These are phyloP conservation scores for Merluccius polli DNA, from an alignment of 2,797 vertebrate genomes.

Conservation along the genomic window DNA sequence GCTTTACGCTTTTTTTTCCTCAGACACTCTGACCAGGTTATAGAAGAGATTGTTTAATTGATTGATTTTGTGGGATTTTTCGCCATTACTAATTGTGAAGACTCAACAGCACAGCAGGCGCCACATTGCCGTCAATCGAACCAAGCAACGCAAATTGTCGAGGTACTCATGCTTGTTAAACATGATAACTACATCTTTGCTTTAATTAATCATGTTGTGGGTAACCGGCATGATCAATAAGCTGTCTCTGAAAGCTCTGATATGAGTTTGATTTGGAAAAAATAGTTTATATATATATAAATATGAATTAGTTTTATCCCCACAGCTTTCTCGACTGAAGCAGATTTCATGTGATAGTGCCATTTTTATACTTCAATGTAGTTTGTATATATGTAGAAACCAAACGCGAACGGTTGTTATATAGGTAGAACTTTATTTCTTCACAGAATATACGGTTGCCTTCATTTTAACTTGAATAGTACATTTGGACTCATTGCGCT, in stretches of 20 bases:
- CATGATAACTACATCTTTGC: neutral
- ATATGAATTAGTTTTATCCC: neutral
- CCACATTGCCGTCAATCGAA: neutral
- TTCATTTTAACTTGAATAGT: constrained; percentile 5
- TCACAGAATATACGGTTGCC: constrained; percentile 2
- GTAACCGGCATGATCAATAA: neutral
- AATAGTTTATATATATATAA: neutral
- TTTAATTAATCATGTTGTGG: neutral
- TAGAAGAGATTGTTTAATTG: constrained; percentile 47
- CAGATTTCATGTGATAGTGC: neutral
- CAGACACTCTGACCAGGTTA: constrained; percentile 56
- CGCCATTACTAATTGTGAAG: neutral
- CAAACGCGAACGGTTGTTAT: neutral
- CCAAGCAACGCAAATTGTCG: no score
- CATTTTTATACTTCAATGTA: constrained; percentile 5
- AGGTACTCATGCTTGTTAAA: neutral
- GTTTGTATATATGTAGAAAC: neutral
- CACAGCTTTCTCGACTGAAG: neutral
- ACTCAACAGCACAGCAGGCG: neutral
- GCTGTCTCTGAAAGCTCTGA: neutral
- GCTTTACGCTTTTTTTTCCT: constrained; percentile 57
- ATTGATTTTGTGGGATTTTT: neutral
- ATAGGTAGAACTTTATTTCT: constrained; percentile 2
- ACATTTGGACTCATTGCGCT: neutral
- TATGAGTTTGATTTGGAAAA: neutral